Percentiles rank a stretch among this genome's conserved stretches.
Conservation (phyloP, 2,888 invertebrate genomes). For the Meteorus colon region DNA sequence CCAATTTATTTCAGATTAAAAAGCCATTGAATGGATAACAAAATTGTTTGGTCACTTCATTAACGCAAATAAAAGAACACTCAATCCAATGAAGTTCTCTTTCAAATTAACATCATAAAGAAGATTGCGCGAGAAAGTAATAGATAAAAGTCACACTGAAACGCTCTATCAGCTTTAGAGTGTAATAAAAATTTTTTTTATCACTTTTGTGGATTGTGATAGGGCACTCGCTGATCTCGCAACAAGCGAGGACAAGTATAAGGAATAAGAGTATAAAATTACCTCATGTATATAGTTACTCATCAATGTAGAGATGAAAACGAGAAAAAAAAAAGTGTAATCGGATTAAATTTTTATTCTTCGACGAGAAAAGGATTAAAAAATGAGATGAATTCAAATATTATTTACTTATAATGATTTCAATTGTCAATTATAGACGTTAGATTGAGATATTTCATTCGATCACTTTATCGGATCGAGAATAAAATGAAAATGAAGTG, state of each 20-base stretch:
- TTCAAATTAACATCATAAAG: not conserved
- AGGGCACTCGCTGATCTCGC: not conserved
- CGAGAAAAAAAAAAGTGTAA: not conserved
- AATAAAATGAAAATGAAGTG: not conserved
- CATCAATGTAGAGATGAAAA: not conserved
- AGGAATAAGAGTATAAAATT: not conserved
- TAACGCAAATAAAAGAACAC: not conserved
- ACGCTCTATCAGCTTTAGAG: not conserved
- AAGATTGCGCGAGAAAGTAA: not conserved
- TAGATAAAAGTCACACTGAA: not conserved
- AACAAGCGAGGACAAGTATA: not conserved
- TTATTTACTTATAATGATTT: not conserved
- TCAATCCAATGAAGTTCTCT: not conserved
- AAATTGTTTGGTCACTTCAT: not conserved
- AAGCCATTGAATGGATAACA: not conserved
- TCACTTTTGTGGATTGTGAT: not conserved
- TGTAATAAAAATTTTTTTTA: not conserved
- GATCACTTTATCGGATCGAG: not conserved
- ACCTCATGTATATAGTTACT: not conserved
- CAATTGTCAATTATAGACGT: not conserved
- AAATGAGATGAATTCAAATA: not conserved
- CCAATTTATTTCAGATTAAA: too few relatives aligned
- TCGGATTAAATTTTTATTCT: not conserved
- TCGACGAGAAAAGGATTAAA: not conserved
- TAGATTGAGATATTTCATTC: not conserved